Evolutionary conservation across 2,888 invertebrate genomes (phyloP).

Genomic region (Lasioglossum pauxillum): DNA sequence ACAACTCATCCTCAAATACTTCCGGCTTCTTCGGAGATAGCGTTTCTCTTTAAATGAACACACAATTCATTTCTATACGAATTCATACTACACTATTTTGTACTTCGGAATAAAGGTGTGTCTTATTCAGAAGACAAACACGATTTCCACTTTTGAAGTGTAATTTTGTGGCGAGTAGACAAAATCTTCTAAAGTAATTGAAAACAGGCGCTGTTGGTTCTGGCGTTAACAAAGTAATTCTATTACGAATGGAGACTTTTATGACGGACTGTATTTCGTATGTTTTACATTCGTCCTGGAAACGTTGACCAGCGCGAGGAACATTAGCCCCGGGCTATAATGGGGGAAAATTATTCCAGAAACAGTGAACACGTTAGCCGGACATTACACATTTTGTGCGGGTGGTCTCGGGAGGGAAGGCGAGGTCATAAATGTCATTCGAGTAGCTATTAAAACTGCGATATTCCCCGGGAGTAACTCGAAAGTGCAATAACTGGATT

Average conservation of each 20-base stretch:
- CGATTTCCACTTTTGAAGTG: neutral
- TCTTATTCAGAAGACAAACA: neutral
- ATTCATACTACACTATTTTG: neutral
- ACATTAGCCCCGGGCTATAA: neutral
- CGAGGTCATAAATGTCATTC: slow-evolving; percentile 21
- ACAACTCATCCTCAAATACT: neutral
- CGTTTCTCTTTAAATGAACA: neutral
- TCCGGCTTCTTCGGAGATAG: neutral
- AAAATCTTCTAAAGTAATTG: neutral
- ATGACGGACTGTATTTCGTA: neutral
- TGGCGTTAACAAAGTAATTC: neutral
- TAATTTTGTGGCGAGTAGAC: neutral
- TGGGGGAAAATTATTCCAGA: neutral
- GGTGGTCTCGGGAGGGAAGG: neutral
- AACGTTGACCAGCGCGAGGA: neutral
- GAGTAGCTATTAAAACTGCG: slow-evolving; percentile 17
- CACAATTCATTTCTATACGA: neutral
- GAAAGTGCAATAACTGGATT: slow-evolving; percentile 42
- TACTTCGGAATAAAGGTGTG: neutral
- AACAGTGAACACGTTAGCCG: slow-evolving; percentile 4
- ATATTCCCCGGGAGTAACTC: slow-evolving; percentile 26
- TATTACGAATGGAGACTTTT: neutral
- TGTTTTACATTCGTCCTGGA: neutral
- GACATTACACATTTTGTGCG: slow-evolving; percentile 14
- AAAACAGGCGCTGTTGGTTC: no score